Evolutionary conservation across 2,113 vertebrate genomes (phyloP).

Genomic region (Pogona vitticeps): DNA sequence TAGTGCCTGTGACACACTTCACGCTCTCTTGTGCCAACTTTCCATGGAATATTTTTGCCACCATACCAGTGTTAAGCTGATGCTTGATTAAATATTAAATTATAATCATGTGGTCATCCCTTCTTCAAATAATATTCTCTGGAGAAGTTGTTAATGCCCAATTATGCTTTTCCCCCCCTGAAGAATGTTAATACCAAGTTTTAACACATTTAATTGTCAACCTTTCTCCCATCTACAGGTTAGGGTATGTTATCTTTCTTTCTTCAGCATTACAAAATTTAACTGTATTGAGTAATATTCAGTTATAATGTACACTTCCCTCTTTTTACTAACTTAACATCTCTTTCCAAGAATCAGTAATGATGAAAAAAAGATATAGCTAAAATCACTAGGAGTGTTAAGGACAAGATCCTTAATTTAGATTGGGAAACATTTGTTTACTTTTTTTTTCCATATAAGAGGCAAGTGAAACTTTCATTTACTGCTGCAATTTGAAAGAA

Average conservation of each 20-base stretch:
- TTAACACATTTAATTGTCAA: background rate
- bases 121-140: background rate
- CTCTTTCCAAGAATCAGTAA: slow-evolving; percentile 55
- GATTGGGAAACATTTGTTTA: background rate
- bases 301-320: slow-evolving; percentile 49
- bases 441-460: background rate
- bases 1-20: too few relatives aligned
- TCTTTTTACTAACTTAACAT: slow-evolving; percentile 54
- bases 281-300: slow-evolving; percentile 4
- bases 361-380: slow-evolving; percentile 42
- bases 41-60: too few relatives aligned
- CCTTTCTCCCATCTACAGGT: too few relatives aligned
- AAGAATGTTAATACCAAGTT: background rate
- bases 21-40: too few relatives aligned
- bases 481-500: background rate
- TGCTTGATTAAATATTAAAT: background rate
- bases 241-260: background rate
- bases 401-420: slow-evolving; percentile 52
- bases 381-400: slow-evolving; percentile 45
- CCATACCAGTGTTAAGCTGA: background rate
- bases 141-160: background rate
- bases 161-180: background rate
- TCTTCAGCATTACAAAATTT: background rate
- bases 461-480: background rate
- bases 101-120: background rate